Evolutionary conservation across 2,113 vertebrate species (phyloP).

Genomic region (Hassar affinis): DNA sequence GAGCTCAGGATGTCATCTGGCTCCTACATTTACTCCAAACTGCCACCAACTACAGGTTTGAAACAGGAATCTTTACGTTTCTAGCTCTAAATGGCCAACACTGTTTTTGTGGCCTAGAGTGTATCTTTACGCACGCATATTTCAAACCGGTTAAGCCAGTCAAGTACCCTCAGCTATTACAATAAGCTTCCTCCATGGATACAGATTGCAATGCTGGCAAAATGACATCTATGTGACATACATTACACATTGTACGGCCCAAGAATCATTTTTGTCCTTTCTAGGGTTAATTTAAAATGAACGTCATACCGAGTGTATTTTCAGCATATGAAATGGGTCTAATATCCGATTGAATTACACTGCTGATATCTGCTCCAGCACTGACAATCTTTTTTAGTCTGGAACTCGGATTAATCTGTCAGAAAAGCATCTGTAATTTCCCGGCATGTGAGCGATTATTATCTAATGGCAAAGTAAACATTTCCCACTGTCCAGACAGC

Average conservation of each 20-base stretch:
- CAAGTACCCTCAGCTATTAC: neutral
- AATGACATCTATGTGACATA: neutral
- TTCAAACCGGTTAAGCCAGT: slow-evolving; percentile 15
- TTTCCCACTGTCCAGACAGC: neutral
- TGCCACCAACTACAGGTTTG: neutral
- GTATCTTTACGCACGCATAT: neutral
- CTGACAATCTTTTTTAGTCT: neutral
- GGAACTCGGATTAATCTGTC: neutral
- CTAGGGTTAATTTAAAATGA: neutral
- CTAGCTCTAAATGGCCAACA: neutral
- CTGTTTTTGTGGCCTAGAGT: neutral
- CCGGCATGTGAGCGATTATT: neutral
- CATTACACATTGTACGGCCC: neutral
- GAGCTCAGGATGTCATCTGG: neutral
- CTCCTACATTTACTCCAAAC: neutral
- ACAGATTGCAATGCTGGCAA: neutral
- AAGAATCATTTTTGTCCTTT: neutral
- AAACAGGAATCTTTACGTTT: neutral
- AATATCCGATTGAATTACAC: neutral
- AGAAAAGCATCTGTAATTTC: slow-evolving; percentile 6
- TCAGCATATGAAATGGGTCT: neutral
- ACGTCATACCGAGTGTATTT: neutral
- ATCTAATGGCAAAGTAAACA: neutral
- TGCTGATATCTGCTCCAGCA: neutral
- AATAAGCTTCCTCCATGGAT: neutral